Conservation (phyloP, 2,113 vertebrate genomes). For the Acrocephalus kingi region DNA sequence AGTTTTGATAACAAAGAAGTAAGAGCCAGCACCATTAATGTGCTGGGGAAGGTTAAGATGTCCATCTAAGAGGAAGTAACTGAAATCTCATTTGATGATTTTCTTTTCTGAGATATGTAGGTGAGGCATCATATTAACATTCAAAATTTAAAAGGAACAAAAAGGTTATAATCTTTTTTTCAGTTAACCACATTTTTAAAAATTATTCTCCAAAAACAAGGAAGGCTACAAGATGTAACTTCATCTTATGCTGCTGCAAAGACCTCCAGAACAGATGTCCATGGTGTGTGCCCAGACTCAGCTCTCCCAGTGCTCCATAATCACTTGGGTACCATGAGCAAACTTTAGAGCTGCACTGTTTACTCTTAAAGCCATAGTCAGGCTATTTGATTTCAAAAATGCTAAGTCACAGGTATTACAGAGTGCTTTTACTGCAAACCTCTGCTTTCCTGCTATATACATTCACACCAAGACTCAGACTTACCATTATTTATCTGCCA, state of each 20-base stretch:
- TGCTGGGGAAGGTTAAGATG: not conserved
- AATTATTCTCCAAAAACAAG: not conserved
- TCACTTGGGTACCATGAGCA: not conserved
- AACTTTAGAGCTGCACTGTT: not conserved
- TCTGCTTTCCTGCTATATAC: not conserved
- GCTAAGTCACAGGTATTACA: not conserved
- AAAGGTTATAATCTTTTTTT: not conserved
- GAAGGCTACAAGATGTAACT: not conserved
- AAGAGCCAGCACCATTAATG: not conserved
- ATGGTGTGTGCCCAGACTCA: not conserved
- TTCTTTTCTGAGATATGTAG: not conserved
- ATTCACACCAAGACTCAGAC: not conserved
- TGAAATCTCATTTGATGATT: not conserved
- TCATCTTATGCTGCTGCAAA: not conserved
- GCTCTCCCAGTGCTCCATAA: not conserved
- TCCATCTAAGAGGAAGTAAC: not conserved
- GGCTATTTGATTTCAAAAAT: not conserved
- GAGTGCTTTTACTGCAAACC: not conserved
- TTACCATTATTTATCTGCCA: not conserved
- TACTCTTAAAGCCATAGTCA: not conserved
- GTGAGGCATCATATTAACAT: not conserved
- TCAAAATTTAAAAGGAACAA: not conserved
- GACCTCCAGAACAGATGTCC: not conserved
- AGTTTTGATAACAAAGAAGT: not conserved
- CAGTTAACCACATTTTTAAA: not conserved